A percentile compares a stretch with the other conserved stretches of the same genome.
phyloP scores from a whole-genome alignment of 2,113 vertebrate species.

The Boulengeromyrus knoepffleri region DNA sequence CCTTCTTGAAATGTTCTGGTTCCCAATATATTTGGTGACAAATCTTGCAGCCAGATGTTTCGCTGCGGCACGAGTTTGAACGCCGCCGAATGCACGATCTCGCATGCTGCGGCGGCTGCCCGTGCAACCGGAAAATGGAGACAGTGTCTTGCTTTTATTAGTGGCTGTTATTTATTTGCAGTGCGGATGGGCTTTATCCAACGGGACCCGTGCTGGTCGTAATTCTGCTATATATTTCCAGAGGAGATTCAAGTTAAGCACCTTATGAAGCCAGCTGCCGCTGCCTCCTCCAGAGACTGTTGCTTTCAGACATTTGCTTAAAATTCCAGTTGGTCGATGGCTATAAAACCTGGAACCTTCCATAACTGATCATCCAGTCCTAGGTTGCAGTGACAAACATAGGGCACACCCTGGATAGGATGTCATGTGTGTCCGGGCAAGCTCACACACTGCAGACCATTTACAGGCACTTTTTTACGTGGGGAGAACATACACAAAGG shows the following conservation, averaged over 20 bases:
- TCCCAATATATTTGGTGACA: background rate
- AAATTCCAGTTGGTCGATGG: background rate
- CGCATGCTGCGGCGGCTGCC: background rate
- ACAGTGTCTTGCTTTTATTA: background rate
- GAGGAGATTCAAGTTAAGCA: background rate
- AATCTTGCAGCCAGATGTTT: slow-evolving; percentile 6
- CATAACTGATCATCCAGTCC: background rate
- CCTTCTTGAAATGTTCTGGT: background rate
- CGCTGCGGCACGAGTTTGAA: background rate
- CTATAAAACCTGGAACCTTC: background rate
- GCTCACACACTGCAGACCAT: background rate
- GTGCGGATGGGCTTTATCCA: background rate
- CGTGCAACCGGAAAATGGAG: background rate
- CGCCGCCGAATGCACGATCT: background rate
- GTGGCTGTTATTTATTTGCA: background rate
- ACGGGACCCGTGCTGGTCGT: background rate
- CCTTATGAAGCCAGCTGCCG: background rate
- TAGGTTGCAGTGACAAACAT: background rate
- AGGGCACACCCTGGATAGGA: background rate
- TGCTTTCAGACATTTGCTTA: background rate
- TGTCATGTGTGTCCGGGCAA: background rate
- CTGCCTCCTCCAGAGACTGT: background rate
- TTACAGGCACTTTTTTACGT: background rate
- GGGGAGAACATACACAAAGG: background rate
- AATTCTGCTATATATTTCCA: background rate